Base-by-base conservation (phyloP, 1,140 invertebrate genomes). In the Caerostris extrusa region DNA sequence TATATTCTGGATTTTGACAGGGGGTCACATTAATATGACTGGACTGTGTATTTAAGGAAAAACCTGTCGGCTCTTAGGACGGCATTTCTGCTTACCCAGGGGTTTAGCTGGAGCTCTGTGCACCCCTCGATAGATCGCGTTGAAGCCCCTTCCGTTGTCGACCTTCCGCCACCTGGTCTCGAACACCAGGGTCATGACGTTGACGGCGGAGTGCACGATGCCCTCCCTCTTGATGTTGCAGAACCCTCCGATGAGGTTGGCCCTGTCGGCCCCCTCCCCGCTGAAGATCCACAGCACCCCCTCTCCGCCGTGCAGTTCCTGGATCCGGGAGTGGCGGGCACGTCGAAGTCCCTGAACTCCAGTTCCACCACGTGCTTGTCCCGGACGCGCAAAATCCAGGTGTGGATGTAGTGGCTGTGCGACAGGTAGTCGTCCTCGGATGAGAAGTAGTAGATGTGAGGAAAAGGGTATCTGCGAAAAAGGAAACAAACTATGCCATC, bases 131-230 rank as follows among this genome's bases (percentile, higher is more conserved):
- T 69, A 94, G 3, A 92, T 91, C 0, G 95, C 95, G 77, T 95
- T 94, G 82, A 95, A 95, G 34, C 95, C 95, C 71, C 95, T 34
- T 8, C 95, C 95, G 61, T 95, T 95, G 7, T 95, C 95, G 12
- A 95, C 94, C 86, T 94, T 93, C 67, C 90, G 61, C 56, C 87
- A 56, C 71, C 82, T 89, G 17, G 92, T 94, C 17, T 57, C 71
- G 14, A 87, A 95, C 14, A 94, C 86, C 10, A 95, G 8, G 17
- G 64, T 83, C 87, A 95, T 91, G 3, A 19, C 10, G 8, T 50
- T 61, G 14, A 82, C 57, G 61, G 60, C 92, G 1, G 95, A 95
- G 61, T 94, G 64, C 7, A 95, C 34, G 34, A 93, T 69, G 12
- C 94, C 95, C 87, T 91, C 61, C 19, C 71, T 71, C 90, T 95